Evolutionary conservation across 2,797 vertebrate genomes (phyloP), one percentile per base, ranked within the genome.

Genomic region (Phalanger gymnotis): DNA sequence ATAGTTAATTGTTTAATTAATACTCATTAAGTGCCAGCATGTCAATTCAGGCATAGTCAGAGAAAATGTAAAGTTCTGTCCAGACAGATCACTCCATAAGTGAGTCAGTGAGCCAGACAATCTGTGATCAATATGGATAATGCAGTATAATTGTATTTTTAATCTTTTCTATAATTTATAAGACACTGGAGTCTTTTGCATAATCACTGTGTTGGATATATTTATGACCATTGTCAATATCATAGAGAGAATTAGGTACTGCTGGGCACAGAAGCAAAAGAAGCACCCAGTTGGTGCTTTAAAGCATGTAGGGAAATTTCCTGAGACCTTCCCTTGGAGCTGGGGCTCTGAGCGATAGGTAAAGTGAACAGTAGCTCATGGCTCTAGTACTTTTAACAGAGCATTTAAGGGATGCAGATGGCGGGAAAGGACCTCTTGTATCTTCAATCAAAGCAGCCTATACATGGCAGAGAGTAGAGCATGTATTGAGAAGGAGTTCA

Each of bases 1-100:
- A 54, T n/a, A 81, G 11, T 40, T 73, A 73, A 73, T 95, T 57
- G 40, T n/a, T 51, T 90, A 66, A 92, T 92, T 91, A 94, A 81
- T 95, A 28, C 16, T 92, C 47, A 81, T 47, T 27, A 87, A 47
- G 73, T 47, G 27, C 22, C 40, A 87, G 73, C 0, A 47, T 47
- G 73, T 25, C n/a, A 47, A 27, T 87, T 3, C 40, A 47, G 22
- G 40, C n/a, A 87, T 87, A 87, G 40, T 87, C 73, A 87, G 73
- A 47, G 40, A 87, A 47, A 87, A 0, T 87, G 22, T 10, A 87
- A 47, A 47, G 22, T 47, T 19, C 40, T 47, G 22, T 87, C 40
- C 40, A 47, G 73, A 27, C 22, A 87, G 40, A 47, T 47, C 22
- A 51, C 40, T 87, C 22, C 40, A 27, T 47, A 81, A 81, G n/a